Conservation (phyloP, 2,113 vertebrate genomes). For the Myotis yumanensis region DNA sequence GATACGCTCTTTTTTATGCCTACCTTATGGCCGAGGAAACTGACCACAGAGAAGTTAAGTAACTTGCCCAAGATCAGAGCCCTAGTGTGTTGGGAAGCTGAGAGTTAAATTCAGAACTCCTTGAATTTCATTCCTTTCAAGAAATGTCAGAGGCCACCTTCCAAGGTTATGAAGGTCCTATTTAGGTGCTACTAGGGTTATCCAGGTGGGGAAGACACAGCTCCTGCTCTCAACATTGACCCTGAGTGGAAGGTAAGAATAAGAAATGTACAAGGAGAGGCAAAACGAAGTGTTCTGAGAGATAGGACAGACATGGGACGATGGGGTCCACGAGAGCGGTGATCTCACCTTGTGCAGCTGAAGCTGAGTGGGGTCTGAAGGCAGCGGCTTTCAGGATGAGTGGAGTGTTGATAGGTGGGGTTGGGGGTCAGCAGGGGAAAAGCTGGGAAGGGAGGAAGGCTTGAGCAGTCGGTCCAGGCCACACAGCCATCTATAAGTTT, state of each 20-base stretch:
- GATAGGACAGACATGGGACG: too few relatives aligned
- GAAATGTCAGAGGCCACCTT: not conserved
- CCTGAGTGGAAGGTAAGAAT: not conserved
- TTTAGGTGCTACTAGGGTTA: not conserved
- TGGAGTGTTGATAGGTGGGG: not conserved
- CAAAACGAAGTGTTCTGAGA: not conserved
- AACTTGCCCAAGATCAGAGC: not conserved
- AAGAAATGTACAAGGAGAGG: not conserved
- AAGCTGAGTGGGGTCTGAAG: not conserved
- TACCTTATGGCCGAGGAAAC: not conserved
- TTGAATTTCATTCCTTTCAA: not conserved
- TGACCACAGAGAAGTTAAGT: not conserved
- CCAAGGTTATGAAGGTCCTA: not conserved
- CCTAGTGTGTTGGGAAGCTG: not conserved
- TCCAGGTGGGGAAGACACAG: not conserved
- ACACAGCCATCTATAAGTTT: not conserved
- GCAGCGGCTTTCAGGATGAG: not conserved
- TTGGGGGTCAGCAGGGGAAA: not conserved
- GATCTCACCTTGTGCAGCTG: not conserved
- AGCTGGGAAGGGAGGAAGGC: not conserved
- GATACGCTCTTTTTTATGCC: not conserved
- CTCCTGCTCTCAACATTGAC: not conserved
- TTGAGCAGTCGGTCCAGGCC: not conserved
- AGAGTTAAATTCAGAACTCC: not conserved
- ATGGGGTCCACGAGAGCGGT: too few relatives aligned